Evolutionary conservation across 2,888 invertebrate species (phyloP), one percentile per base, ranked within the genome.

Genomic region (Pachymerium ferrugineum): DNA sequence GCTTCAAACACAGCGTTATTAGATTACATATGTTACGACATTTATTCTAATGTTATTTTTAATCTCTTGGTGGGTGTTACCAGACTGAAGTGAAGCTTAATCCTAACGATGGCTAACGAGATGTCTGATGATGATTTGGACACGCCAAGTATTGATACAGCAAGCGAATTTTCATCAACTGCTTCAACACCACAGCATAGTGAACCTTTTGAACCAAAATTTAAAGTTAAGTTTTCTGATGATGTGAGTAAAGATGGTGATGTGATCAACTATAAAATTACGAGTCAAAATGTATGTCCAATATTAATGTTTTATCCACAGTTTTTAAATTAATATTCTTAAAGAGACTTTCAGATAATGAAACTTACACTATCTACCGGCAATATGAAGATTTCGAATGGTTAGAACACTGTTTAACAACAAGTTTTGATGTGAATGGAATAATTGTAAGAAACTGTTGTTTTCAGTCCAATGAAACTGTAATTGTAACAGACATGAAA

Each of bases 381-480:
- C 79, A 81, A 74, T 83, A 81, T 79, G 83, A 83, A 73, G 84
- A 84, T 78, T 79, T 84, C 74, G 83, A 83, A 76, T 84, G 82
- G 80, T 79, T 84, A 22, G 83, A 84, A 70, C 84, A 84, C 77
- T 81, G 81, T 76, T 77, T 84, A 29, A 78, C 80, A 6, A 82
- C 83, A 22, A 78, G 80, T 70, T 80, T 80, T 62, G 78, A 80
- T 72, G 79, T 80, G 5, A 78, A 79, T 76, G 84, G 84, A 29
- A 76, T 83, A 30, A 83, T 84, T 76, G 82, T 83, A 78, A 79
- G 81, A 78, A 25, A 54, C 16, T 22, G 14, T 10, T 28, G 4
- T 3, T 4, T 29, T 10, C 16, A 25, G 31, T 22, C 1, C 5
- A 14, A 38, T 1, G 19, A 8, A 19, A 73, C 1, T 54, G 25